A percentile compares a stretch with the other conserved stretches of the same genome.
phyloP scores from a whole-genome alignment of 2,113 vertebrate species.

The Chroicocephalus ridibundus region DNA sequence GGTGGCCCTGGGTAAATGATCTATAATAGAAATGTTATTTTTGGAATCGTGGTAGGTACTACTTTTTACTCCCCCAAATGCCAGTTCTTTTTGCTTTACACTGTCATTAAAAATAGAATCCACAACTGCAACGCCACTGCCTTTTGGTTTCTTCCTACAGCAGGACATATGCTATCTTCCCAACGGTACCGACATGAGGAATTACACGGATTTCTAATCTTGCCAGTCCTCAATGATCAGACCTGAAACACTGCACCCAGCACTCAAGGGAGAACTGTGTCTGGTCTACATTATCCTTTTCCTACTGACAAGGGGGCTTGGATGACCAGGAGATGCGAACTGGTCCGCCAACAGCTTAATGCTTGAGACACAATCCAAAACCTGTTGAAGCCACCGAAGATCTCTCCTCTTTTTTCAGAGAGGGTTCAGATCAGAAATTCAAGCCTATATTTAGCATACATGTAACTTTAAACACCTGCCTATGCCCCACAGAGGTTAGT shows the following conservation, averaged over 20 bases:
- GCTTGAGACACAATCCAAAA: background rate
- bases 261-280: background rate
- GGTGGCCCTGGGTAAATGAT: background rate
- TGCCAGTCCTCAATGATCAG: background rate
- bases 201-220: background rate
- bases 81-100: background rate
- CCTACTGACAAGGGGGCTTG: background rate
- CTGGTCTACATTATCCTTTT: background rate
- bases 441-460: background rate
- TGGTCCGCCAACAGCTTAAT: background rate
- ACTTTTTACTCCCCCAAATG: background rate
- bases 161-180: background rate
- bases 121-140: background rate
- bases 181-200: rapidly evolving
- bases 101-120: conserved; percentile 28
- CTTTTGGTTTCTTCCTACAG: background rate
- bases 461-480: background rate
- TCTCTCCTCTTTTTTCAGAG: background rate
- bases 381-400: background rate
- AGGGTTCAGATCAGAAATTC: background rate
- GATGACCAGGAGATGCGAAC: background rate
- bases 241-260: background rate
- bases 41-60: background rate
- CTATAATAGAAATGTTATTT: conserved; percentile 50
- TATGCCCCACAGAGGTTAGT: too few species aligned